Conservation (phyloP, 1,140 invertebrate species). For the Pseudomyrmex concolor region DNA sequence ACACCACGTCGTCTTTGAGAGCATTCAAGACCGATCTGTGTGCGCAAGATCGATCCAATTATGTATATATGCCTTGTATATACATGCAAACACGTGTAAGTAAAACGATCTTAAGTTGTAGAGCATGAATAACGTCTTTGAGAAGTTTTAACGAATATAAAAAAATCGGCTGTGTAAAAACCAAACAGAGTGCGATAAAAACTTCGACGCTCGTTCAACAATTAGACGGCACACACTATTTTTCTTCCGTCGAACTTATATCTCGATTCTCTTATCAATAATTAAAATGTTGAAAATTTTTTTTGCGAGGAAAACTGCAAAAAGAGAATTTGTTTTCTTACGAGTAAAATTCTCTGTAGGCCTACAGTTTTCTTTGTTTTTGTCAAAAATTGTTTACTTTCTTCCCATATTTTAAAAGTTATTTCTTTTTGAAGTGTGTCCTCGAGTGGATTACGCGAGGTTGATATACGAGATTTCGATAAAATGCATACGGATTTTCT, state of each 20-base stretch:
- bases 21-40: too few relatives aligned
- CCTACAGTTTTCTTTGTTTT: constrained; percentile 18
- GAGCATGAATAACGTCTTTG: too few relatives aligned
- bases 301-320: constrained; percentile 23
- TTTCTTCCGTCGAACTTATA: too few relatives aligned
- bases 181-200: too few relatives aligned
- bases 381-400: constrained; percentile 59
- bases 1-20: too few relatives aligned
- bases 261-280: constrained; percentile 9
- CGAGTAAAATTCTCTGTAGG: constrained; percentile 60
- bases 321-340: constrained; percentile 32
- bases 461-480: constrained; percentile 24
- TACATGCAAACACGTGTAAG: too few relatives aligned
- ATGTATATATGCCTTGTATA: too few relatives aligned
- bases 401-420: constrained; percentile 14
- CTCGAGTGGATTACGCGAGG: constrained; percentile 47
- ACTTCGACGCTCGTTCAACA: too few relatives aligned
- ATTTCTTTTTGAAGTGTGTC: constrained; percentile 34
- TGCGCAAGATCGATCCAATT: too few relatives aligned
- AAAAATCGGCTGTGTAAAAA: constrained; percentile 5
- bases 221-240: too few relatives aligned
- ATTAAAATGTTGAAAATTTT: constrained; percentile 40
- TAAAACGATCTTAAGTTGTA: too few relatives aligned
- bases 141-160: constrained; percentile 33
- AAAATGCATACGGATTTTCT: constrained; percentile 52